Evolutionary conservation across 1,140 invertebrate species (phyloP), one percentile per base, ranked within the genome.

Genomic region (Conus betulinus): DNA sequence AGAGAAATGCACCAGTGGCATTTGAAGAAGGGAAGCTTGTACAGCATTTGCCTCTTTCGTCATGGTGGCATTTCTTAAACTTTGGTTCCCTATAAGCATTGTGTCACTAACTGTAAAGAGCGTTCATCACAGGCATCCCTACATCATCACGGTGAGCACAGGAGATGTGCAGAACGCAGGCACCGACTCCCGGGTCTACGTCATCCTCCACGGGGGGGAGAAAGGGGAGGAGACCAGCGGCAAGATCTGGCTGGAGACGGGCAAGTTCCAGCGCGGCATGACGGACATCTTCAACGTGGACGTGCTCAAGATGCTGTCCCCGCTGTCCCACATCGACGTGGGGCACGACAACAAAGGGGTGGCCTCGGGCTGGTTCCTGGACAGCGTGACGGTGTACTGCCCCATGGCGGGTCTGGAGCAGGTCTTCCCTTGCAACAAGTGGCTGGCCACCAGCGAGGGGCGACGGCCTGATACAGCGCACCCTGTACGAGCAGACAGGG

Each of bases 201-300:
- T 95, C 51, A 91, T 94, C n/a, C 79, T 95, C 84, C 92, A 95
- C 88, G 94, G 94, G 67, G 93, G 93, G 10, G 93, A 93, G 74
- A 92, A 93, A 53, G 91, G 92, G 13, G 74, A 91, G 6, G 93
- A 94, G 57, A 93, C 90, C 25, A 95, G 94, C 88, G 94, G 95
- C 5, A 95, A 94, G 87, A 94, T 95, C 13, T 95, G 94, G 94
- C 90, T 95, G 84, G 92, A 93, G 15, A 90, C 90, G 51, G 94
- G 95, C 4, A 93, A 94, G 52, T 95, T 95, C 90, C 91, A 94
- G 81, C 88, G 92, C 57, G 93, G 92, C 57, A 92, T 91, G 85
- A 94, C 94, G 6, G 93, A 95, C 89, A 93, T 94, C 20, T 95
- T 95, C 88, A 93, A 94, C 67, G 91, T 95, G 57, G 93, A 94